Base-by-base conservation (phyloP, 2,888 invertebrate genomes). In the Cataglyphis cursor region DNA sequence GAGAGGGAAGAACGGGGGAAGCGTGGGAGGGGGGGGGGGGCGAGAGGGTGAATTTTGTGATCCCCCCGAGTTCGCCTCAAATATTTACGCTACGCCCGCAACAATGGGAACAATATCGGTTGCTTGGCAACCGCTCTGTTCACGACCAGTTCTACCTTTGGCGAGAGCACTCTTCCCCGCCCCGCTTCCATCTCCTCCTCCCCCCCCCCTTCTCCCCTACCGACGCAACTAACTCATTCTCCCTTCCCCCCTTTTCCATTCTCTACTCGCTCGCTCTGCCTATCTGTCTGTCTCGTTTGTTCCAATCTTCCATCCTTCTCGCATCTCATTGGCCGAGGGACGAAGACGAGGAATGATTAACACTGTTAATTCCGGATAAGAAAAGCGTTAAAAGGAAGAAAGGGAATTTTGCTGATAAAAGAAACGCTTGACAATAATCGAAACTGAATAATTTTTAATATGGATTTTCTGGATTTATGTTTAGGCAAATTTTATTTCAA, bases 71-170 rank as follows among this genome's bases (percentile, higher is more conserved):
- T 51, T 70, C 59, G 68, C 61, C 72, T 90, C 83, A 87, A 87
- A 88, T 86, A 90, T 90, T 90, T 89, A 89, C 85, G 84, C 59
- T 82, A 57, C 76, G 44, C 72, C 74, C 86, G 81, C 85, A 87
- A 88, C 85, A 91, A 88, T 90, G 90, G 74, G 76, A 87, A 90
- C 86, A 87, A 88, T 91, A 91, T 90, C 88, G 81, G 87, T 89
- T 90, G 86, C 90, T 61, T 84, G 66, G 88, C 87, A 88, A 89
- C 91, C 70, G 84, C 78, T 89, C 91, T 68, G 84, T 83, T 85
- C 85, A 88, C 82, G 57, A 73, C 54, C 73, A 68, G 70, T 85
- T 85, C 81, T 82, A 82, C 74, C 76, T 85, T 80, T 61, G 41
- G 18, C 84, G 28, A 28, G 21, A 35, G 18, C 24, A 41, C 35